phyloP scores from a whole-genome alignment of 1,140 invertebrate species.

The Popillia japonica region DNA sequence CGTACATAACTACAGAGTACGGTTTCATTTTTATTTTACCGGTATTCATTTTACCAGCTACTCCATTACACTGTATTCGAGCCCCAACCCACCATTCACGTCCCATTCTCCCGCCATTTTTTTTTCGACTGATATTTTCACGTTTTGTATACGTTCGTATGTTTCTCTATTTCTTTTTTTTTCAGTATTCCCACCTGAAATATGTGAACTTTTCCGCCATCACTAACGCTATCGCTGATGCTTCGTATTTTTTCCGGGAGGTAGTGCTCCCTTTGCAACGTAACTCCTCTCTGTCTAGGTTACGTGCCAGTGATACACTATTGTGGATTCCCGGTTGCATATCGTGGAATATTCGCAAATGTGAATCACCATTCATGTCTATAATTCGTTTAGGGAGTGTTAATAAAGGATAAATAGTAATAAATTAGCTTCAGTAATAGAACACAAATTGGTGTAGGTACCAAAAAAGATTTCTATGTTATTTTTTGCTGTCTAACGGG shows the following conservation, averaged over 20 bases:
- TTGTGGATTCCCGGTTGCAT: no score
- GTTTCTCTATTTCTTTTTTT: not conserved
- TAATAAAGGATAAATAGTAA: no score
- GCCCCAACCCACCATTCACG: not conserved
- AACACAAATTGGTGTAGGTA: no score
- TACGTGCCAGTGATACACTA: no score
- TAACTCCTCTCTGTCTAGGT: no score
- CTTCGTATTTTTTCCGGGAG: not conserved
- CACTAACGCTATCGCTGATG: not conserved
- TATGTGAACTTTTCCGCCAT: not conserved
- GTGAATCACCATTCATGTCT: no score
- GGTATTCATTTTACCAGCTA: constrained; percentile 4
- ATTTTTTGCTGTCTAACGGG: no score
- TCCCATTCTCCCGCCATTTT: not conserved
- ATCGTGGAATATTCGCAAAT: no score
- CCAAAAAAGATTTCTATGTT: no score
- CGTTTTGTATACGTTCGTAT: not conserved
- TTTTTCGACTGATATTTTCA: not conserved
- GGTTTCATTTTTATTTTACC: not conserved
- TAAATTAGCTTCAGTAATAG: no score
- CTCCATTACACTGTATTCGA: not conserved
- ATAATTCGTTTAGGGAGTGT: no score
- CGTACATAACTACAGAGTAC: not conserved
- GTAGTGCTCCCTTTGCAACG: not conserved
- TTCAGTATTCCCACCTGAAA: not conserved